These are phyloP conservation scores for Anguilla rostrata DNA, from an alignment of 2,113 vertebrate genomes.

Conservation along the genomic window DNA sequence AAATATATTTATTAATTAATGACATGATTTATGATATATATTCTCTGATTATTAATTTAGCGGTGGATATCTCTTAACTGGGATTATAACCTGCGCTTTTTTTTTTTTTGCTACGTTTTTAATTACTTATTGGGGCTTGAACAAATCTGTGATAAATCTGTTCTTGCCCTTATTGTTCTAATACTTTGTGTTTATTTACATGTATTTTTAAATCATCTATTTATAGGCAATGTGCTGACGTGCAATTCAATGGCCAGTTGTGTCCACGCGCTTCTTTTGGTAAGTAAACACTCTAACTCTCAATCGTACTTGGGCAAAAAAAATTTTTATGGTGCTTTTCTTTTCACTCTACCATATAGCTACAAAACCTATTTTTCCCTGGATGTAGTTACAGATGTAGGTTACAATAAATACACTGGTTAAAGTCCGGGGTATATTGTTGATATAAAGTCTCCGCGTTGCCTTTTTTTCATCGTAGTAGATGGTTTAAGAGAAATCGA, in stretches of 20 bases:
- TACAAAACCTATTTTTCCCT: not conserved
- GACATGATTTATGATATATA: not conserved
- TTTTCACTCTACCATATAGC: not conserved
- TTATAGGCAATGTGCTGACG: not conserved
- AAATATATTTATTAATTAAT: not conserved
- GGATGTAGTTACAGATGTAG: not conserved
- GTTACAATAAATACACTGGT: not conserved
- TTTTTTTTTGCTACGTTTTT: not conserved
- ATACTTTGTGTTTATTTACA: not conserved
- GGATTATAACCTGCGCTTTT: not conserved
- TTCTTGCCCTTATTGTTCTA: not conserved
- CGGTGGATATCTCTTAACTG: not conserved
- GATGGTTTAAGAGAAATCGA: not conserved
- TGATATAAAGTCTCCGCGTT: not conserved
- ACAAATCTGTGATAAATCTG: not conserved
- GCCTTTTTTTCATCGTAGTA: not conserved
- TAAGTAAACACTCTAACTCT: slow-evolving; percentile 18
- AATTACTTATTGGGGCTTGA: not conserved
- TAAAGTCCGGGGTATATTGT: not conserved
- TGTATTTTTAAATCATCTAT: not conserved
- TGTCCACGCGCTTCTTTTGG: slow-evolving; percentile 7
- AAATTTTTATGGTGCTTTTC: not conserved
- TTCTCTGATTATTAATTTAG: not conserved
- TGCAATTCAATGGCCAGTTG: slow-evolving; percentile 4
- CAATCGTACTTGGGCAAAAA: not conserved